Percentiles rank a stretch among this genome's conserved stretches.
Conservation (phyloP, 2,888 invertebrate genomes). For the Apantesis nais region DNA sequence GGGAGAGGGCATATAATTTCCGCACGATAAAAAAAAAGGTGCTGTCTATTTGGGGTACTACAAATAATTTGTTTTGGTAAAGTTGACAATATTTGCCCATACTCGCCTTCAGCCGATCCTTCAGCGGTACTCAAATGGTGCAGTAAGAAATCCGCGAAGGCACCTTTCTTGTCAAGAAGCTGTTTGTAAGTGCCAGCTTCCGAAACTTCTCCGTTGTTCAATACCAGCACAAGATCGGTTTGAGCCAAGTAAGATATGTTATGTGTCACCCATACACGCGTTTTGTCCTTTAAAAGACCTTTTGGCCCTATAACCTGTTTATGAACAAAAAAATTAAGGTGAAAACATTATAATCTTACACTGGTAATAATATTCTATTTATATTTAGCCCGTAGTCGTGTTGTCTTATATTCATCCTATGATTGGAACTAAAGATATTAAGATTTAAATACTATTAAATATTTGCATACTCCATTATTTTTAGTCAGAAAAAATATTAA, state of each 20-base stretch:
- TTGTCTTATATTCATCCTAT: too few species aligned
- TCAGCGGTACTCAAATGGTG: conserved; percentile 91
- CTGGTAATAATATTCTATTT: neutral
- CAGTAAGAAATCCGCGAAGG: conserved; percentile 93
- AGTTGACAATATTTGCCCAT: neutral
- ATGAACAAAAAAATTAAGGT: neutral
- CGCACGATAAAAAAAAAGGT: too few species aligned
- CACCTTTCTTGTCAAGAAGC: conserved; percentile 93
- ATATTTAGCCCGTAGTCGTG: neutral
- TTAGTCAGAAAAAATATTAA: too few species aligned
- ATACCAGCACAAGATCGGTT: conserved; percentile 94
- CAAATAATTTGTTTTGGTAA: neutral
- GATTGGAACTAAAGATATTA: too few species aligned
- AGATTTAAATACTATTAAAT: too few species aligned
- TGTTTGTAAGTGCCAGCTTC: conserved; percentile 96
- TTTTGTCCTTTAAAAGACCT: conserved; percentile 90
- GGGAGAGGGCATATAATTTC: too few species aligned
- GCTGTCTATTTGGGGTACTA: too few species aligned
- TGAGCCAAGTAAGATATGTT: conserved; percentile 96
- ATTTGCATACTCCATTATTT: too few species aligned
- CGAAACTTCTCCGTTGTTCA: conserved; percentile 94
- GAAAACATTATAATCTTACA: neutral
- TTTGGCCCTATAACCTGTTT: conserved; percentile 81
- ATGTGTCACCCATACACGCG: conserved; percentile 97
- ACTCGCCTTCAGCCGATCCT: conserved; percentile 69